Percentiles rank a stretch among this genome's conserved stretches.
Evolutionary conservation across 1,140 invertebrate genomes (phyloP).

Genomic region (Philopotamus ludificatus): DNA sequence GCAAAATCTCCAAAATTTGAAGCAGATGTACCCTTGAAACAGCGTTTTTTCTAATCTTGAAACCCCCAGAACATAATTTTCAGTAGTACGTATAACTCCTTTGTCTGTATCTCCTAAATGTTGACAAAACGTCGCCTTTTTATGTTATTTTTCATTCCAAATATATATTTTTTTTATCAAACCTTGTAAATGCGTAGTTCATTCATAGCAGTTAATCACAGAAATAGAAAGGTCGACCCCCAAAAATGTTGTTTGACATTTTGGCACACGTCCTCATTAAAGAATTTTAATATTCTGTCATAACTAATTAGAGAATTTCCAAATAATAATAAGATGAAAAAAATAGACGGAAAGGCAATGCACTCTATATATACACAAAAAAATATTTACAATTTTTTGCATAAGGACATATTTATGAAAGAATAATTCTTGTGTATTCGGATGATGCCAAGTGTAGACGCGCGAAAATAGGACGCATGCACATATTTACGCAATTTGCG

Average conservation of each 20-base stretch:
- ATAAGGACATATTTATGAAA: not conserved
- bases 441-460: not conserved
- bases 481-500: slow-evolving; percentile 20
- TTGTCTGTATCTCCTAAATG: not conserved
- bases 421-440: not conserved
- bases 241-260: not conserved
- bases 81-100: no score
- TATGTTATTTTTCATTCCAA: not conserved
- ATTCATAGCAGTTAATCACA: not conserved
- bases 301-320: not conserved
- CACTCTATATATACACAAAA: not conserved
- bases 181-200: not conserved
- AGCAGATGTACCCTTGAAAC: not conserved
- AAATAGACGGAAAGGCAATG: not conserved
- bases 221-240: not conserved
- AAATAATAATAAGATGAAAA: not conserved
- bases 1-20: not conserved
- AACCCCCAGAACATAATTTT: no score
- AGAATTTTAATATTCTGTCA: not conserved
- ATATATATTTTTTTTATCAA: not conserved
- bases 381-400: not conserved
- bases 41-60: no score
- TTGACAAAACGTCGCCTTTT: not conserved
- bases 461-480: slow-evolving; percentile 3
- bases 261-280: not conserved